Base-by-base conservation (phyloP, 2,888 invertebrate species). In the Pristionchus mayeri region DNA sequence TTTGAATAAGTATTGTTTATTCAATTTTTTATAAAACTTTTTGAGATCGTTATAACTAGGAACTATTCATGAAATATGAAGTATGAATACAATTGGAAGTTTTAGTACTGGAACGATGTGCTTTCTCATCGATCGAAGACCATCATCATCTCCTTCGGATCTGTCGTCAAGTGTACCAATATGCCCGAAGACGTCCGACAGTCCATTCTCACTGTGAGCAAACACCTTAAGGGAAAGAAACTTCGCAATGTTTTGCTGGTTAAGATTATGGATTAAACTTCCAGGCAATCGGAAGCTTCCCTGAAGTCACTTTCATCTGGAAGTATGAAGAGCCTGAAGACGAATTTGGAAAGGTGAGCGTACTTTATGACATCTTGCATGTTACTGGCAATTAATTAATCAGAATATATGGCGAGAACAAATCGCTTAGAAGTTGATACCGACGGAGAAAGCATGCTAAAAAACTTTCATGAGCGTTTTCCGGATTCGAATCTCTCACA, bases 131-230 rank as follows among this genome's bases (percentile, higher is more conserved):
- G 54, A 3, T 18, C 24, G 2, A 16, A 54, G 37, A 54, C 37
- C 13, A 44, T 79, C 11, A 52, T 79, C 37, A 30, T 79, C 21
- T 79, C 79, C 30, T 79, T 79, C 37, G 79, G 79, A 27, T 79
- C 79, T 9, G 54, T 54, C 6, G 79, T 54, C 37, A 52, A 54
- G 24, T 40, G n/a, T 16, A 16, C 37, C 13, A 6, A 21, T 3
- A 37, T 79, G 2, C 37, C 79, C 0, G 11, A 79, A 2, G 37
- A 34, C 4, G 30, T 54, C 34, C 52, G 54, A 37, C 13, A 54
- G n/a, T 52, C 79, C 3, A 54, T 79, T n/a, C n/a, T 79, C 7
- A 79, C 18, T 3, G 79, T 79, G 9, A 34, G 34, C 30, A n/a
- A 6, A 9, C 21, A n/a, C 21, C 9, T 57, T 57, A 11, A 7